Percentiles rank a stretch among this genome's conserved stretches.
phyloP scores from a whole-genome alignment of 2,797 vertebrate genomes.

The Ateles fusciceps region DNA sequence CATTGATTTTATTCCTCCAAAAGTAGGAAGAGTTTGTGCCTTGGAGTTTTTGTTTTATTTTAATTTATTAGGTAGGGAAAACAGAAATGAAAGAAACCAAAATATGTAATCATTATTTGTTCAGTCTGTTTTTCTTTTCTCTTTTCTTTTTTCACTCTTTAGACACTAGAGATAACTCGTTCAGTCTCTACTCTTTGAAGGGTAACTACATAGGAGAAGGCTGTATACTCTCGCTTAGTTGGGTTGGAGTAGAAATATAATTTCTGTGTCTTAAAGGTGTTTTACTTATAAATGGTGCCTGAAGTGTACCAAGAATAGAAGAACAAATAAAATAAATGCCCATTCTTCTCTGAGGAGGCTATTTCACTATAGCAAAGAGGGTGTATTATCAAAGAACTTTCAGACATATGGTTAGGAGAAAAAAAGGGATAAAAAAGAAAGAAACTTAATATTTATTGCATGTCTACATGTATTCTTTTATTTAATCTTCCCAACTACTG shows the following conservation, averaged over 20 bases:
- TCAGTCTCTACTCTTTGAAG: not conserved
- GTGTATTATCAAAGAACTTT: not conserved
- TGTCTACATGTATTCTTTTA: not conserved
- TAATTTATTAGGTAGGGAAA: not conserved
- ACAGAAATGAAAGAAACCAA: not conserved
- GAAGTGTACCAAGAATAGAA: not conserved
- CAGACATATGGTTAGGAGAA: not conserved
- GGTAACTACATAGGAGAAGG: not conserved
- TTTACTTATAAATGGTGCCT: not conserved
- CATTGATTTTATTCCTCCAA: not conserved
- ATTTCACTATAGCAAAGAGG: not conserved
- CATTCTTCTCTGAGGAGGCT: not conserved
- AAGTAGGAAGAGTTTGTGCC: not conserved
- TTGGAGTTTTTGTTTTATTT: conserved; percentile 36
- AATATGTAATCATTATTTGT: not conserved
- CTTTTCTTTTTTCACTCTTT: not conserved
- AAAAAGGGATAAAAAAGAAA: not conserved
- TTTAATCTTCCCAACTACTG: not conserved
- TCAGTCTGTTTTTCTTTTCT: not conserved
- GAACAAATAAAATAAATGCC: not conserved
- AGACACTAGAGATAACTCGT: not conserved
- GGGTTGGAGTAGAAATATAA: not conserved
- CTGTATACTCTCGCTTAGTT: not conserved
- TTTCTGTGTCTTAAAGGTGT: not conserved
- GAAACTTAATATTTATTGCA: not conserved